Base-by-base conservation (phyloP, 2,888 invertebrate species). In the Caenorhabditis virilis region DNA sequence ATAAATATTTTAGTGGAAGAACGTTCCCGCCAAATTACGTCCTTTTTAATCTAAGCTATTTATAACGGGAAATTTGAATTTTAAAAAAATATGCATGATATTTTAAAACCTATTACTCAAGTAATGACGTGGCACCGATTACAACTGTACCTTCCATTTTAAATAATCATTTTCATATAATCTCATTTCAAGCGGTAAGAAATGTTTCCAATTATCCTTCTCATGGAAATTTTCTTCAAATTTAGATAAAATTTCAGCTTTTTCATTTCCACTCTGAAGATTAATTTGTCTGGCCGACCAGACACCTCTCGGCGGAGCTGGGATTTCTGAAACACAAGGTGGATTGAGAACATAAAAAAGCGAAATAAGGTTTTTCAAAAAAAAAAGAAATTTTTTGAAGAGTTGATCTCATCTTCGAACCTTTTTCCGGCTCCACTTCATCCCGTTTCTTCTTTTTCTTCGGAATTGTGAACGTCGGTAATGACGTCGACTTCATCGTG, bases 141-240 rank as follows among this genome's bases (percentile, higher is more conserved):
- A n/a, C n/a, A n/a, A n/a, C n/a, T n/a, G n/a, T 26, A 50, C 60
- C 50, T 55, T 35, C 48, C 22, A 49, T 36, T 38, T 16, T 11
- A 36, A n/a, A 23, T 38, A 36, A n/a, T 38, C 18, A 18, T 38
- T 38, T 15, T 38, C 6, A 6, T 9, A 15, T 11, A 15, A 9
- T 15, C 38, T 7, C 38, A 38, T 18, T n/a, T 38, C 38, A 6
- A 11, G 7, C n/a, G 18, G 9, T 18, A 7, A 9, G 9, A 38
- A 6, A n/a, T 11, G n/a, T 38, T 38, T 18, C n/a, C 38, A 16
- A 18, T 9, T n/a, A 16, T 38, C 38, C n/a, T 15, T 38, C 6
- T 38, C n/a, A 5, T 9, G n/a, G 13, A 13, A 6, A 13, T 30
- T 6, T 30, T 30, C 7, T 6, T 9, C 6, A 30, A 30, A 30